These are phyloP conservation scores for Scyliorhinus canicula DNA, from an alignment of 2,797 vertebrate genomes.

Conservation along the genomic window DNA sequence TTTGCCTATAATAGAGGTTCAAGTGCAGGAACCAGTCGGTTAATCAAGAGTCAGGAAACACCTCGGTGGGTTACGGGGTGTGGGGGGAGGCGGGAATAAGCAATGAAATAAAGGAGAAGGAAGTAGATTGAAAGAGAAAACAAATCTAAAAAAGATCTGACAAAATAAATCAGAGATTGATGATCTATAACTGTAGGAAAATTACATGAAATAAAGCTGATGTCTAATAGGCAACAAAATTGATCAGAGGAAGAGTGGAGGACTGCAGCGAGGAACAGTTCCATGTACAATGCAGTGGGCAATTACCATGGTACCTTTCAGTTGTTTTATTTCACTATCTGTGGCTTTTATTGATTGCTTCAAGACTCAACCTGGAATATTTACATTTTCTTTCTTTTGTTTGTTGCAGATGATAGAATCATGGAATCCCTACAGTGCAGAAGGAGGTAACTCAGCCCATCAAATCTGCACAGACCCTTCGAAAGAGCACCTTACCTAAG, in stretches of 20 bases:
- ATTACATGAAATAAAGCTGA: background rate
- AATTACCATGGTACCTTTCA: background rate
- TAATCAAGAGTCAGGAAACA: background rate
- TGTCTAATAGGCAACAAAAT: background rate
- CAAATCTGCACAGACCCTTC: no score
- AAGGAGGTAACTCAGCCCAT: no score
- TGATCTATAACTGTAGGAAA: background rate
- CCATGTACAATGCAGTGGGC: background rate
- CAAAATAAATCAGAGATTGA: background rate
- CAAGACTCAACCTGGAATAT: background rate
- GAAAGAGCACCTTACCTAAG: no score
- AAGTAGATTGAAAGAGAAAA: background rate
- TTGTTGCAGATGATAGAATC: no score
- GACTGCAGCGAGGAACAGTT: background rate
- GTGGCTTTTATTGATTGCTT: background rate
- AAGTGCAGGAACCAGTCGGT: background rate
- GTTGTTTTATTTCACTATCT: background rate
- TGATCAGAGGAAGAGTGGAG: background rate
- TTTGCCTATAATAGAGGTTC: background rate
- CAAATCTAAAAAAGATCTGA: no score
- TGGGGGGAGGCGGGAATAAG: background rate
- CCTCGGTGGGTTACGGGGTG: no score
- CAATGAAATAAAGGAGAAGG: background rate
- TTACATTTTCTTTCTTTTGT: background rate
- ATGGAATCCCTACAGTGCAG: no score